Evolutionary conservation across 2,888 invertebrate species (phyloP), one percentile per base, ranked within the genome.

Genomic region (Acrocera orbiculus): DNA sequence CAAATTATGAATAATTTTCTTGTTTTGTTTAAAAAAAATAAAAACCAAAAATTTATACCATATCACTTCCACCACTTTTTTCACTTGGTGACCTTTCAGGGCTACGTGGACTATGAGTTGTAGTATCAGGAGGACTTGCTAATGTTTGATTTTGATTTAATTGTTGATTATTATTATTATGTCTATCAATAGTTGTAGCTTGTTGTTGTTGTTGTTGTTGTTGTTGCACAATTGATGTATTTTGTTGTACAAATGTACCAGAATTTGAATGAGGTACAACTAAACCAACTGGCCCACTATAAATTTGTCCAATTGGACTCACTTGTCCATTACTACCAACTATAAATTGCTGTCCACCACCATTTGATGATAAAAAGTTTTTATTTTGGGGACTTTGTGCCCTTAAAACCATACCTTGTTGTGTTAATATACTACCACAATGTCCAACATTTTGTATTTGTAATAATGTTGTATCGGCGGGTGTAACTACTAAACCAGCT

Each of bases 401-500:
- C 32, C 85, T 61, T 29, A 85, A 71, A 8, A 86, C 81, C 62
- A 85, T 81, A 1, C 83, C 80, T 14, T 73, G 71, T 3, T 73
- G 73, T 3, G 71, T 67, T 17, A 76, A 51, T 39, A 82, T 74
- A 49, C 76, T 74, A 2, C 62, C 61, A 5, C 73, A 69, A 1
- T 70, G 58, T 38, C 76, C 70, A 1, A 82, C 78, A 39, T 82
- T 82, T 49, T 82, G 82, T 41, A 83, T 65, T 49, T 83, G 82
- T 25, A 73, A 48, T 28, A 85, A 65, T 0, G 82, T 78, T 1
- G 82, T 74, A 17, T 76, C 77, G 1, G 82, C 75, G 0, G 81
- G 74, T 8, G 79, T 75, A 78, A 85, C 79, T 1, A 86, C 77
- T 73, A 85, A 75, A 2, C 83, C 78, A 43, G 83, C 81, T 9